A percentile compares a stretch with the other conserved stretches of the same genome.
Conservation (phyloP, 1,140 invertebrate species). For the Drosophila sechellia region DNA sequence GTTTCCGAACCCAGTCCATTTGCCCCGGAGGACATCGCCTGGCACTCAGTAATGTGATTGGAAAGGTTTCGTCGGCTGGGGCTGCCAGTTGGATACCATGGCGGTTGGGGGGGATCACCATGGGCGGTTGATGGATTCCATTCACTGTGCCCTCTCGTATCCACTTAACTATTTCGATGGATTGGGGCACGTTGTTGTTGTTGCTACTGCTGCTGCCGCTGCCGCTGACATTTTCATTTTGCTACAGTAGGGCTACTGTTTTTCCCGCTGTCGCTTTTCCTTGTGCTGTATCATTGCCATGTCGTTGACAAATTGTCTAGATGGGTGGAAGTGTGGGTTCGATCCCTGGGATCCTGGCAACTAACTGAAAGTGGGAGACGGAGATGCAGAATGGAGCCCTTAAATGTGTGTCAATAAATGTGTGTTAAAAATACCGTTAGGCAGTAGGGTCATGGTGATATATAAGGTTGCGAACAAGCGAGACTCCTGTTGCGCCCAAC, state of each 20-base stretch:
- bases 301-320: conserved; percentile 73
- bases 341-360: background rate
- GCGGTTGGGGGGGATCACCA: conserved; percentile 28
- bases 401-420: conserved; percentile 66
- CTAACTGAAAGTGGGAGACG: background rate
- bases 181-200: conserved; percentile 20
- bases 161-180: conserved; percentile 54
- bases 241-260: conserved; percentile 62
- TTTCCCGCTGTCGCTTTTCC: conserved; percentile 41
- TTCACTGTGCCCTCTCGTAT: conserved; percentile 45
- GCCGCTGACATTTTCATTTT: conserved; percentile 74
- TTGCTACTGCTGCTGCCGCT: conserved; percentile 9
- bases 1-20: conserved; percentile 13
- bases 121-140: conserved; percentile 77
- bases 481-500: conserved; percentile 62
- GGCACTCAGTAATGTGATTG: conserved; percentile 62
- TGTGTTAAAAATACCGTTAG: conserved; percentile 66
- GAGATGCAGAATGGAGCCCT: background rate
- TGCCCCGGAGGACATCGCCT: conserved; percentile 9
- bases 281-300: conserved; percentile 58
- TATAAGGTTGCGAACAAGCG: conserved; percentile 34
- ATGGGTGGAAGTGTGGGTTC: background rate
- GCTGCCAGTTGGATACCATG: conserved; percentile 55
- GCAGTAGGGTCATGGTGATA: conserved; percentile 60
- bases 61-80: conserved; percentile 36